These are phyloP conservation scores for Microctenopoma steveboyesi DNA, from an alignment of 2,797 vertebrate genomes.

Conservation along the genomic window DNA sequence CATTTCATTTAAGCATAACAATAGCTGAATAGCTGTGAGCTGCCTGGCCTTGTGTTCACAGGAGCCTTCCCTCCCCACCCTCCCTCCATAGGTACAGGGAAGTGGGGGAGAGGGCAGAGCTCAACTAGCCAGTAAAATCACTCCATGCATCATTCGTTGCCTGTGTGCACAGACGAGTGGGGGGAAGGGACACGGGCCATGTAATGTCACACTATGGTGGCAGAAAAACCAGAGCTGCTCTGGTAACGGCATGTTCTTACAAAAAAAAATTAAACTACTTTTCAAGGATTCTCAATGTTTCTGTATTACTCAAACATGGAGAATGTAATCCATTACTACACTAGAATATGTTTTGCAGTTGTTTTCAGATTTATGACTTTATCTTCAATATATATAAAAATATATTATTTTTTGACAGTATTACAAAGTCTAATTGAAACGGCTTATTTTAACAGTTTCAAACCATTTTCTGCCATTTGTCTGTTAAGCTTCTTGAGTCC, in stretches of 20 bases:
- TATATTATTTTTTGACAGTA: too few relatives aligned
- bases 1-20: background rate
- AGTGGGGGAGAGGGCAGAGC: slow-evolving; percentile 75
- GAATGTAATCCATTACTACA: background rate
- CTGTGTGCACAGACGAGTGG: slow-evolving; percentile 52
- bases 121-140: slow-evolving; percentile 64
- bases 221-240: slow-evolving; percentile 53
- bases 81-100: slow-evolving; percentile 56
- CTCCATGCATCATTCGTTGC: slow-evolving; percentile 52
- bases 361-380: background rate
- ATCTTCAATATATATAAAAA: background rate
- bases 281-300: slow-evolving; percentile 1
- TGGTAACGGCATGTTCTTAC: slow-evolving; percentile 11
- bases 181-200: slow-evolving; percentile 61
- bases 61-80: slow-evolving; percentile 43
- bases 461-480: too few relatives aligned
- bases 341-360: background rate
- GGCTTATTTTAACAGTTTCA: background rate
- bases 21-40: slow-evolving; percentile 2
- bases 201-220: slow-evolving; percentile 72
- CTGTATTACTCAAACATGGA: background rate
- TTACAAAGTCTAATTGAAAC: background rate
- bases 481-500: background rate
- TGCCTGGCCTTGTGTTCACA: slow-evolving; percentile 42
- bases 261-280: background rate